Evolutionary conservation across 2,888 invertebrate species (phyloP).

Genomic region (Dynastes tityus): DNA sequence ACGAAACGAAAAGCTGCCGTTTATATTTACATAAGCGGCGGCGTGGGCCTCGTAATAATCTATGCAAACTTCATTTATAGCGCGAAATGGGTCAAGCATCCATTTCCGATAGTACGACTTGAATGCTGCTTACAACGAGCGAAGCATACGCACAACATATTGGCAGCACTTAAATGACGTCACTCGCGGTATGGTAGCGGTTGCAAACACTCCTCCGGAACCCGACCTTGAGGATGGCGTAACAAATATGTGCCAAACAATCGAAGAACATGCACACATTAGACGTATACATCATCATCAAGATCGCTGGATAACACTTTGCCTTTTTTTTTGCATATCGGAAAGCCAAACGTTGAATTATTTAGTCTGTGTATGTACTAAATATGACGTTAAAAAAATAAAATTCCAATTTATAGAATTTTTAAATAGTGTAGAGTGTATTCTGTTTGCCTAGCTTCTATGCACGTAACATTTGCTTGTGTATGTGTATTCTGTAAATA

Average conservation of each 20-base stretch:
- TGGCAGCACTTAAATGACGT: conserved; percentile 14
- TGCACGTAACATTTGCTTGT: neutral
- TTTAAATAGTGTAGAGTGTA: neutral
- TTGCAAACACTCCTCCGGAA: conserved; percentile 15
- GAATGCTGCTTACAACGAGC: neutral
- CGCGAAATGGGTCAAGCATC: conserved; percentile 13
- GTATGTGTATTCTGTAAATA: conserved; percentile 16
- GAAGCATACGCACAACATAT: neutral
- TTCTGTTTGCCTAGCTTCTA: neutral
- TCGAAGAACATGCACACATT: neutral
- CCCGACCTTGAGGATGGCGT: conserved; percentile 26
- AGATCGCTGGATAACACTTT: neutral
- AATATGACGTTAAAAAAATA: neutral
- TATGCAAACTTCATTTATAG: conserved; percentile 3
- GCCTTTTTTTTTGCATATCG: neutral
- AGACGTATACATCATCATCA: neutral
- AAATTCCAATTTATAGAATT: conserved; percentile 1
- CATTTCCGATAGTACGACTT: conserved; percentile 7
- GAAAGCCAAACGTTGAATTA: neutral
- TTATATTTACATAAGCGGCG: neutral
- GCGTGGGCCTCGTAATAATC: neutral
- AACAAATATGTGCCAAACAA: conserved; percentile 29
- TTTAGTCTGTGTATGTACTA: neutral
- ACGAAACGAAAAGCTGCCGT: no score
- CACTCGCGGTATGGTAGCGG: conserved; percentile 3